These are phyloP conservation scores for Hozukius guyotensis DNA, from an alignment of 2,797 vertebrate species.

Conservation along the genomic window DNA sequence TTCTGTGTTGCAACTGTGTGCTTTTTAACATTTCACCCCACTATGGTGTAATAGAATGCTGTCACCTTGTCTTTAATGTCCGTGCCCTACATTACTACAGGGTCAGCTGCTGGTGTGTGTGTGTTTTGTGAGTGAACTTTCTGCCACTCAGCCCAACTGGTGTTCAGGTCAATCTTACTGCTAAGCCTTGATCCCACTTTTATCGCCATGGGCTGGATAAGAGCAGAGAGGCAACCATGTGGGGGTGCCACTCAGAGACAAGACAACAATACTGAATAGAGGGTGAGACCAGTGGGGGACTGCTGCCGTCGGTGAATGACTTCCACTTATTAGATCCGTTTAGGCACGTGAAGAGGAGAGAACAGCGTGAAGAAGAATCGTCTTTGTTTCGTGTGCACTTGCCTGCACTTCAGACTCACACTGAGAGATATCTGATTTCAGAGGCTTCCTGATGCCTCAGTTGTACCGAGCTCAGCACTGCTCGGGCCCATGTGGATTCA, in stretches of 20 bases:
- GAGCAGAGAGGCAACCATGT: background rate
- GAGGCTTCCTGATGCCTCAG: conserved; percentile 25
- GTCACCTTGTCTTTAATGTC: conserved; percentile 3
- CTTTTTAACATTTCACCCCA: conserved; percentile 14
- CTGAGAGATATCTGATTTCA: conserved; percentile 48
- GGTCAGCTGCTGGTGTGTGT: conserved; percentile 19
- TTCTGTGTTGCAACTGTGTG: background rate
- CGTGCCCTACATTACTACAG: background rate
- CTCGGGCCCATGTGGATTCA: conserved; percentile 14
- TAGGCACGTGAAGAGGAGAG: background rate
- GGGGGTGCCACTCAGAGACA: background rate
- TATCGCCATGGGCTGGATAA: conserved; percentile 15
- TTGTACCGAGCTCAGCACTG: conserved; percentile 7
- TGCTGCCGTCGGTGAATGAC: background rate
- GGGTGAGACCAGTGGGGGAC: background rate
- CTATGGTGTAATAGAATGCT: conserved; percentile 3
- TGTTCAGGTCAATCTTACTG: conserved; percentile 42
- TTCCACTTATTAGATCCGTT: background rate
- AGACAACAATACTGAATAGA: background rate
- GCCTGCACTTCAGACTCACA: conserved; percentile 16
- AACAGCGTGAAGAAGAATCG: background rate
- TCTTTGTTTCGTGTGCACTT: conserved; percentile 1
- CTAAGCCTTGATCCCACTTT: conserved; percentile 45
- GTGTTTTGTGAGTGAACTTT: conserved; percentile 16
- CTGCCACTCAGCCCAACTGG: conserved; percentile 2